Evolutionary conservation across 2,797 vertebrate species (phyloP), one percentile per base, ranked within the genome.

Genomic region (Hoplostethus mediterraneus): DNA sequence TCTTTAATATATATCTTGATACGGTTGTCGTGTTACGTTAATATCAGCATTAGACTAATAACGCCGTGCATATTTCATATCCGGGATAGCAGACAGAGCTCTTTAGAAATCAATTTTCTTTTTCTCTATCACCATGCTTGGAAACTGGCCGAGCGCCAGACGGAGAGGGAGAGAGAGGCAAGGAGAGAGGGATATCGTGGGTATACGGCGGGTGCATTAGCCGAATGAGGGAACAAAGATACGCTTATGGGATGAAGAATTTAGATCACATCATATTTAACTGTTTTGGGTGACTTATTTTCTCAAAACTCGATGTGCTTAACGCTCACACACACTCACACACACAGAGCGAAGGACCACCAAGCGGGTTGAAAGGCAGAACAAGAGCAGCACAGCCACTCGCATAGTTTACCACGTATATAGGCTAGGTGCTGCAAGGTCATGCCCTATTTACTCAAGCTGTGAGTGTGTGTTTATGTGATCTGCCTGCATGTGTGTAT

Each of bases 71-170:
- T 82, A 83, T 90, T 92, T 92, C 77, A 89, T 90, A 90, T 89
- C 80, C 73, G 67, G 73, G 52, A 65, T 49, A 73, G 81, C 77
- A 87, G 83, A 88, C 66, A 86, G 59, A 79, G 81, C 80, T 88
- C 85, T 92, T 92, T 90, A 88, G 83, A 89, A 92, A 92, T 93
- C 89, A 91, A 91, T 92, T 92, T 90, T 89, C 78, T 87, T 90
- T 87, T 88, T 64, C 86, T 87, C 87, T 83, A 87, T 90, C 82
- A 78, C 82, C 58, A 56, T 74, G 82, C 72, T 81, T 11, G 57
- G 75, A 90, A 87, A 82, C 76, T 89, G 87, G 85, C 81, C 63
- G 4, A 44, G 56, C 74, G 83, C 88, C 90, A 91, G 72, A 77
- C 53, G 8, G 79, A 70, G 72, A 83, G 76, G 51, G 38, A 51